These are phyloP conservation scores for Brenthis ino DNA, from an alignment of 2,888 invertebrate species.

Conservation along the genomic window DNA sequence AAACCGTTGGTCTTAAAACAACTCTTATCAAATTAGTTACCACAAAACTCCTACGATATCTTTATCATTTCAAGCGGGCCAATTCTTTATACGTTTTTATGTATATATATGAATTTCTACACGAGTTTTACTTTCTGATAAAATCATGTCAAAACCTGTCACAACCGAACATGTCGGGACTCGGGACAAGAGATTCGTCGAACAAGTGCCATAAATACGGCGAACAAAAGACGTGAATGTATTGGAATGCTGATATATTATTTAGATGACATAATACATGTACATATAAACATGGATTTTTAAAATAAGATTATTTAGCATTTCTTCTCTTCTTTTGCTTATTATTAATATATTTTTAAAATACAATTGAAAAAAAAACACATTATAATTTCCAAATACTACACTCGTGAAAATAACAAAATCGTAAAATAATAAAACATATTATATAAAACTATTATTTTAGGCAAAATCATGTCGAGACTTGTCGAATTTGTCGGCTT, in stretches of 20 bases:
- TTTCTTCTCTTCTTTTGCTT: too few relatives aligned
- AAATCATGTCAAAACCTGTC: conserved; percentile 47
- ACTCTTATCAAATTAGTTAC: too few relatives aligned
- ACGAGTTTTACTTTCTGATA: conserved; percentile 39
- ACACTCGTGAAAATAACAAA: neutral
- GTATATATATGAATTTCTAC: neutral
- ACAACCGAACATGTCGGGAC: conserved; percentile 42
- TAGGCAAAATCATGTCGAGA: conserved; percentile 6
- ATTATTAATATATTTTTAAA: too few relatives aligned
- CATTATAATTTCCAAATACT: neutral
- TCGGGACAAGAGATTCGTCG: conserved; percentile 45
- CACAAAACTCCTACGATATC: too few relatives aligned
- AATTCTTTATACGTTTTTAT: neutral
- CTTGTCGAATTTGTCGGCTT: conserved; percentile 14
- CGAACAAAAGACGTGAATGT: neutral
- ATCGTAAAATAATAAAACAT: neutral
- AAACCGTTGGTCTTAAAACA: too few relatives aligned
- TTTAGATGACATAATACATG: neutral
- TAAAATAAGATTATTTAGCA: too few relatives aligned
- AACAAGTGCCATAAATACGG: conserved; percentile 45
- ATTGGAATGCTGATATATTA: neutral
- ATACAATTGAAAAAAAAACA: neutral
- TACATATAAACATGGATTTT: too few relatives aligned
- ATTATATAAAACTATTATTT: conserved; percentile 2
- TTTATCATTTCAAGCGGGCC: too few relatives aligned